Evolutionary conservation across 2,888 invertebrate species (phyloP).

Genomic region (Ischnus inquisitorius): DNA sequence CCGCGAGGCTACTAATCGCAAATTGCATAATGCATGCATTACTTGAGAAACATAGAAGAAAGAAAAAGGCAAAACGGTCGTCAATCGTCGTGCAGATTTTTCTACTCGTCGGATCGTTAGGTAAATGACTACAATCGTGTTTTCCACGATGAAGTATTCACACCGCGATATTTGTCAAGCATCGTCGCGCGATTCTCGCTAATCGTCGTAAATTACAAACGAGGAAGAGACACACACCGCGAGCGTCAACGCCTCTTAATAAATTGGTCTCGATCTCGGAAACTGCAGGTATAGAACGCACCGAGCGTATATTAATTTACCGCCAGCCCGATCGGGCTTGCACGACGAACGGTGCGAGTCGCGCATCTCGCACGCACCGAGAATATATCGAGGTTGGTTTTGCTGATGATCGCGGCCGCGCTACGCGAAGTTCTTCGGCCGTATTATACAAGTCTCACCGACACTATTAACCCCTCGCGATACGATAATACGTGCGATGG

Average conservation of each 20-base stretch:
- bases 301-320: slow-evolving; percentile 1
- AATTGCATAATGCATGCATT: too few species aligned
- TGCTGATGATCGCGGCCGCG: neutral
- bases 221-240: slow-evolving; percentile 10
- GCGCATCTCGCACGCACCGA: neutral
- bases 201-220: slow-evolving; percentile 38
- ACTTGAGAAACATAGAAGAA: too few species aligned
- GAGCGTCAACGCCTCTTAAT: slow-evolving; percentile 34
- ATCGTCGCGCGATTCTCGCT: neutral
- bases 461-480: neutral
- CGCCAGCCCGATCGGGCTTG: neutral
- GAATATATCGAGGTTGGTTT: neutral
- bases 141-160: slow-evolving; percentile 18
- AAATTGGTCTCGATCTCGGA: slow-evolving; percentile 10
- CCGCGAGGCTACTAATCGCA: too few species aligned
- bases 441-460: neutral
- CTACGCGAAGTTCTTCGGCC: neutral
- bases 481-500: neutral
- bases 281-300: neutral
- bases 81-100: too few species aligned
- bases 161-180: slow-evolving; percentile 6
- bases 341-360: neutral
- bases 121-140: slow-evolving; percentile 12
- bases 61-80: too few species aligned
- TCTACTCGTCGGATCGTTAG: neutral